Evolutionary conservation across 2,888 invertebrate species (phyloP), one percentile per base, ranked within the genome.

Genomic region (Busseola fusca): DNA sequence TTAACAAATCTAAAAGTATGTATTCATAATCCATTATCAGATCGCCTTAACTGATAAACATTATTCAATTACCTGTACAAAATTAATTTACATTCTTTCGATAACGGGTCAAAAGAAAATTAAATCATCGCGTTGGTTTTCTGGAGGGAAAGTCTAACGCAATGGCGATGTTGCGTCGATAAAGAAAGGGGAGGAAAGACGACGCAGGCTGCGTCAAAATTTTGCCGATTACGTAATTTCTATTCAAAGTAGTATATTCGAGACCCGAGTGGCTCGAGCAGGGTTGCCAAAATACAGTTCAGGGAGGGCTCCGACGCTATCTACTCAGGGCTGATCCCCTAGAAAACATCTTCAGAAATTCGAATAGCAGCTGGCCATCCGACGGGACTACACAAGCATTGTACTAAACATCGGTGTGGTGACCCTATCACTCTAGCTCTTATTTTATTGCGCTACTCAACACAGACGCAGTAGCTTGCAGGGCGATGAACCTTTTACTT

Each of bases 201-300:
- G 84, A 84, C 86, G 78, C 85, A 86, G 87, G 88, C 87, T 90
- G 89, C 88, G 90, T 91, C 89, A 87, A 91, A 90, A 89, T 91
- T 88, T 87, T 84, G 84, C 81, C 88, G 90, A 92, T 92, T 89
- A 87, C 90, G 90, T 90, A 89, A 92, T 93, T 92, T 90, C 90
- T 89, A 92, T 93, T 93, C 92, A 92, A 92, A 92, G 89, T 89
- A 92, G 89, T 89, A 89, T 86, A 89, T 84, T 83, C 83, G 76
- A 74, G 78, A 78, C 25, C 50, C 66, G 73, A 89, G 82, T 83
- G 80, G 82, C 84, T 87, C 76, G 74, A 80, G 80, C 83, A 87
- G 87, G 87, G 85, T 76, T 87, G 86, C 82, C 87, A 87, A 90
- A 91, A 85, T 70, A 82, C 68, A 83, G 72, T 67, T 66, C 74